Evolutionary conservation across 2,888 invertebrate species (phyloP), one percentile per base, ranked within the genome.

Genomic region (Mythimna impura): DNA sequence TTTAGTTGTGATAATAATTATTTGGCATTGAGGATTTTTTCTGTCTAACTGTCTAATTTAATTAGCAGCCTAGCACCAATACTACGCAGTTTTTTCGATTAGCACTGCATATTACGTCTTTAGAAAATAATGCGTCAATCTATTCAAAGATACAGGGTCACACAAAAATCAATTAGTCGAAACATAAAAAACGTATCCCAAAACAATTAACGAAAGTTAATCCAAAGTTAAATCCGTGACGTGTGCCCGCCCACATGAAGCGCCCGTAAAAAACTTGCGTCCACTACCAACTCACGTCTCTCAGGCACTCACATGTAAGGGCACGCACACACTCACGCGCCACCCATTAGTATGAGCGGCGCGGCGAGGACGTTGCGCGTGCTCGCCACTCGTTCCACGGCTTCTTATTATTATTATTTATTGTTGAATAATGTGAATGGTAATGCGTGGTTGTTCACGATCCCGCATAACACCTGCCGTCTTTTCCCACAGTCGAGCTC

Each of bases 381-480:
- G 96, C 95, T 94, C 92, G 94, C 94, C 95, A 93, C 95, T 95
- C 95, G 96, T 92, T 95, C 94, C 93, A 92, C 94, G 94, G 95
- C 96, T 95, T 94, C 95, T 96, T 96, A 94, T 95, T 96, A 95
- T 95, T 95, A 95, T 96, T 96, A 96, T 96, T 96, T 96, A 96
- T 96, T 94, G 96, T 96, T 95, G 96, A 95, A 96, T 96, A 96
- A 96, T 95, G 94, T 96, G 96, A 96, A 96, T 96, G 95, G 96
- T 96, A 96, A 96, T 96, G 95, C 96, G 93, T 96, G 95, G 95
- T 94, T 95, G 96, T 96, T 96, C 96, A 96, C 96, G 96, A 96
- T 96, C 95, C 94, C 95, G 96, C 96, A 95, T 95, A 96, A 94
- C 97, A 97, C 96, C 97, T 97, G 96, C 96, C 96, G 95, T 94